These are phyloP conservation scores for Vombatus ursinus DNA, from an alignment of 2,113 vertebrate species.

Conservation along the genomic window DNA sequence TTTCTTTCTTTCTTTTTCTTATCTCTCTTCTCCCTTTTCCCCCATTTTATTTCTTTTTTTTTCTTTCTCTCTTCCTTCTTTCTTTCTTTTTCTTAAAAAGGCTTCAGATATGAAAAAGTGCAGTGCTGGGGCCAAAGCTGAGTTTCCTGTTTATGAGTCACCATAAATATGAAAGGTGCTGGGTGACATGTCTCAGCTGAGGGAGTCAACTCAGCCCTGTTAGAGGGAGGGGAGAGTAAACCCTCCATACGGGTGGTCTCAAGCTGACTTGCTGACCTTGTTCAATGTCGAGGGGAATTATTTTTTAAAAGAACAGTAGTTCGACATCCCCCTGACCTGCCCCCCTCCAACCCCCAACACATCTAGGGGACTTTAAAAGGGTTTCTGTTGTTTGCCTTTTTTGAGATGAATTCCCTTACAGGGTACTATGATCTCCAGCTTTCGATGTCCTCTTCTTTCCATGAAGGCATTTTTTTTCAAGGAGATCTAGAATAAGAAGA, in stretches of 20 bases:
- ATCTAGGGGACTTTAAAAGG: conserved; percentile 53
- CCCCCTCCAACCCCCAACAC: background rate
- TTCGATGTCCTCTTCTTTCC: background rate
- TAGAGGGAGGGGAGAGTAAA: conserved; percentile 76
- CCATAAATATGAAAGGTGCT: conserved; percentile 90
- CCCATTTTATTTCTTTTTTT: no score
- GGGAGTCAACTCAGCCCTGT: conserved; percentile 80
- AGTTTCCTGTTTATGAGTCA: conserved; percentile 91
- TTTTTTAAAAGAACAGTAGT: conserved; percentile 87
- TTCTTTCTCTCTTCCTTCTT: background rate
- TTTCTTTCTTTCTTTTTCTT: no score
- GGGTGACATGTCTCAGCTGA: conserved; percentile 91
- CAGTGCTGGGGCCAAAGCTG: conserved; percentile 82
- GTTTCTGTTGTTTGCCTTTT: conserved; percentile 67
- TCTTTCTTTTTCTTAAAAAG: conserved; percentile 78
- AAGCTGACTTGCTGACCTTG: conserved; percentile 85
- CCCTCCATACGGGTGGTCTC: conserved; percentile 88
- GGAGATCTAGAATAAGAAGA: background rate
- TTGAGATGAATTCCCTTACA: conserved; percentile 59
- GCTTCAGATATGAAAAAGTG: conserved; percentile 86
- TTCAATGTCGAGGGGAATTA: conserved; percentile 82
- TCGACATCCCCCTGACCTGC: conserved; percentile 64
- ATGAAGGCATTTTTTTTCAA: background rate
- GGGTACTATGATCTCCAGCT: background rate
- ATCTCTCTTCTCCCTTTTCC: no score